Conservation (phyloP, 2,888 invertebrate genomes). For the Xanthorhoe designata region DNA sequence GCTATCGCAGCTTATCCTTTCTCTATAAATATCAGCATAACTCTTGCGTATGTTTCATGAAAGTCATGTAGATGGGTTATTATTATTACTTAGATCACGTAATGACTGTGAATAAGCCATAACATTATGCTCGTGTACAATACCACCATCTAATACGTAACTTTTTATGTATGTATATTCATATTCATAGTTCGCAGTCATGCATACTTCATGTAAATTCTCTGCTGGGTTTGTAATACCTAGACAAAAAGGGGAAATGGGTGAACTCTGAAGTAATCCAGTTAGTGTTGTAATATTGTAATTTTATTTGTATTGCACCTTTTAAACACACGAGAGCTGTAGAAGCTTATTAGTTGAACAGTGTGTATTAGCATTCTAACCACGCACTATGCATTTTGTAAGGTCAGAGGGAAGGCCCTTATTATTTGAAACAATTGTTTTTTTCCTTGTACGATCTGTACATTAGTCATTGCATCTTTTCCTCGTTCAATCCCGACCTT, state of each 20-base stretch:
- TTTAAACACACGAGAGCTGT: background rate
- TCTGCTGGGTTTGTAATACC: slow-evolving; percentile 15
- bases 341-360: background rate
- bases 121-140: slow-evolving; percentile 33
- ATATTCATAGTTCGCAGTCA: slow-evolving; percentile 28
- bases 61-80: slow-evolving; percentile 33
- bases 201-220: slow-evolving; percentile 28
- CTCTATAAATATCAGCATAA: slow-evolving; percentile 6
- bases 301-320: background rate
- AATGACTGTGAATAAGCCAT: slow-evolving; percentile 32
- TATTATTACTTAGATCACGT: slow-evolving; percentile 37
- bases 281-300: slow-evolving; percentile 19
- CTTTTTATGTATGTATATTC: slow-evolving; percentile 31
- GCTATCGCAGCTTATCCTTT: background rate
- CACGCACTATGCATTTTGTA: background rate
- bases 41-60: slow-evolving; percentile 20
- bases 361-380: background rate
- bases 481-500: slow-evolving; percentile 16
- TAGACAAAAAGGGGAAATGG: slow-evolving; percentile 26
- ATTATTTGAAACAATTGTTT: background rate
- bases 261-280: slow-evolving; percentile 13
- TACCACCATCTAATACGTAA: slow-evolving; percentile 34
- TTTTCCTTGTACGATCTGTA: slow-evolving; percentile 15
- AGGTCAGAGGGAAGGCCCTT: background rate
- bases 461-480: slow-evolving; percentile 10